Base-by-base conservation (phyloP, 2,113 vertebrate species). In the Sclerurus mexicanus region DNA sequence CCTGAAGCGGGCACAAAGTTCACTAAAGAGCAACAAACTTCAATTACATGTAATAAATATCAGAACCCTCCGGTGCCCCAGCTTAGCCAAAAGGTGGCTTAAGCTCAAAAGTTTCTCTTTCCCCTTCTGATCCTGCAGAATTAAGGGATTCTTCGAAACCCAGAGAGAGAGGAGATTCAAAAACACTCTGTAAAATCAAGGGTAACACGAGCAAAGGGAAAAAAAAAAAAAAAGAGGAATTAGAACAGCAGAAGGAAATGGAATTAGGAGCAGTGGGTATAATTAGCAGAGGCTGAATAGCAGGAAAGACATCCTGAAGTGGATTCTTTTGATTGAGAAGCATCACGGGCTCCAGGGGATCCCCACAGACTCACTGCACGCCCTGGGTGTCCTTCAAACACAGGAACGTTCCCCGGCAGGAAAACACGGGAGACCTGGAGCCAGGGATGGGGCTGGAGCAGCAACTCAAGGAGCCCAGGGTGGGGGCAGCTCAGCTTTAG, bases 271-370 rank as follows among this genome's bases (percentile, higher is more conserved):
- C 63, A 40, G n/a, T 7, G 78, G 74, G 56, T 74, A 91, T 37
- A 75, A 87, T 92, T 35, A 92, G 90, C 30, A 49, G 71, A 78
- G 52, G 66, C 2, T 86, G 71, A 83, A 76, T 39, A 63, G 91
- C 94, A 95, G 94, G 64, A 93, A 87, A 87, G 68, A 49, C 74
- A 87, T 73, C 90, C 87, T 74, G 64, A 93, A 80, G 40, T 8
- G 73, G 25, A 67, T 68, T 59, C 67, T 69, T 94, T 37, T 39
- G 78, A 89, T 67, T 15, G 28, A 74, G 77, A 33, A 42, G 49
- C 81, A 93, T 60, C 63, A 0, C 6, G 53, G 46, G 46, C 69
- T 67, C 39, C 0, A 81, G 39, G 63, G 49, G 75, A 81, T 62
- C 49, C 83, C 39, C 60, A 21, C 53, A 87, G 49, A 17, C 44